phyloP scores from a whole-genome alignment of 1,140 invertebrate species.

The Penaeus japonicus region DNA sequence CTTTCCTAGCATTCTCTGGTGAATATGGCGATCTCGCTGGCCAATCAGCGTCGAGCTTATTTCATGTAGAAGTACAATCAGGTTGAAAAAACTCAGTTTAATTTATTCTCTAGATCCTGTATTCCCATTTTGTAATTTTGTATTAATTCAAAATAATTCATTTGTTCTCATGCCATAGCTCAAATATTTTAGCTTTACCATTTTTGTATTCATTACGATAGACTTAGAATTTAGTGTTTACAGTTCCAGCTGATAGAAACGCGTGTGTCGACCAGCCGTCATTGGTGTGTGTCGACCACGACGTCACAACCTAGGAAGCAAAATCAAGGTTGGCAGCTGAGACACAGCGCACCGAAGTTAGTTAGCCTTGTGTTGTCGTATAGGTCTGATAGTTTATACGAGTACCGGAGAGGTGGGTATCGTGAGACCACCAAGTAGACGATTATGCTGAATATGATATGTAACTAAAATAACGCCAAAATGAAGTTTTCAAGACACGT shows the following conservation, averaged over 20 bases:
- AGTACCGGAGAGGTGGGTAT: too few relatives aligned
- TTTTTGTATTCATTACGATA: neutral
- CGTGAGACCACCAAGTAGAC: neutral
- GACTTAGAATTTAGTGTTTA: constrained; percentile 36
- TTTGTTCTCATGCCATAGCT: neutral
- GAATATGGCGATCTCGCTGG: constrained; percentile 52
- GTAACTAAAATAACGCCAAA: too few relatives aligned
- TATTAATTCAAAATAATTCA: neutral
- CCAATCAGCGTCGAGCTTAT: constrained; percentile 40
- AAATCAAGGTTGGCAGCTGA: constrained; percentile 13
- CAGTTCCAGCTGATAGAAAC: constrained; percentile 53
- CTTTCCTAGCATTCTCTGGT: constrained; percentile 53
- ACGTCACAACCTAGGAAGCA: constrained; percentile 38
- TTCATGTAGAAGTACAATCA: neutral
- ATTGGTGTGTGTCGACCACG: constrained; percentile 31
- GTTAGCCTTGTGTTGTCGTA: too few relatives aligned
- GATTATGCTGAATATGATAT: neutral
- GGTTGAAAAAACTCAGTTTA: neutral
- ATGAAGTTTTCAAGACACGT: too few relatives aligned
- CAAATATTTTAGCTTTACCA: too few relatives aligned
- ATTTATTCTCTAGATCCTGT: neutral
- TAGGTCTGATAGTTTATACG: too few relatives aligned
- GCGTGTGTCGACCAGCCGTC: constrained; percentile 42
- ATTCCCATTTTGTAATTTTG: neutral
- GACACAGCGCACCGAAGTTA: neutral